phyloP scores from a whole-genome alignment of 2,888 invertebrate genomes.

The Amiota mariae region DNA sequence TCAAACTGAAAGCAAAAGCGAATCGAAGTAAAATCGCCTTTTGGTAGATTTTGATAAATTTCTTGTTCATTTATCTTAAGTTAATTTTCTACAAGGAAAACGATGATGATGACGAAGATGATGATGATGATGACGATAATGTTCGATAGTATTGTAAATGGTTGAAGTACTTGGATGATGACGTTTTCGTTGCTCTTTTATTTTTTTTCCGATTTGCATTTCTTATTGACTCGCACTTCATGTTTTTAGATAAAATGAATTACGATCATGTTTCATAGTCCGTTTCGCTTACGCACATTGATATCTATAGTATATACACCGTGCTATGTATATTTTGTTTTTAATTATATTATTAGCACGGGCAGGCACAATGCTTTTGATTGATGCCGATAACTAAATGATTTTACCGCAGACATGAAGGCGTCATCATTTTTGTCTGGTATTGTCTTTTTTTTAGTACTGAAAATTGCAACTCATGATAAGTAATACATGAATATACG shows the following conservation, averaged over 20 bases:
- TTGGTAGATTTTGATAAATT: slow-evolving; percentile 39
- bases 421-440: slow-evolving; percentile 19
- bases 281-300: too few relatives aligned
- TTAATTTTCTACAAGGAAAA: slow-evolving; percentile 48
- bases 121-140: not conserved
- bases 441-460: slow-evolving; percentile 21
- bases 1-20: slow-evolving; percentile 21
- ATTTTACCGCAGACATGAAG: slow-evolving; percentile 42
- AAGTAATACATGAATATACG: too few relatives aligned
- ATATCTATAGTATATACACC: too few relatives aligned
- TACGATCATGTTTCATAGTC: not conserved
- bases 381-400: slow-evolving; percentile 60
- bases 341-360: slow-evolving; percentile 70
- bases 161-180: too few relatives aligned
- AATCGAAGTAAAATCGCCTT: slow-evolving; percentile 8
- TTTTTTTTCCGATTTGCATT: not conserved
- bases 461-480: not conserved
- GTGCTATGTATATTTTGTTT: slow-evolving; percentile 36
- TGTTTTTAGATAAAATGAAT: slow-evolving; percentile 10
- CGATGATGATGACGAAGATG: too few relatives aligned
- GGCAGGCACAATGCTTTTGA: slow-evolving; percentile 50
- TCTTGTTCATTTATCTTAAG: slow-evolving; percentile 56
- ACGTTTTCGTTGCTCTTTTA: too few relatives aligned
- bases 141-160: too few relatives aligned
- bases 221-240: not conserved